A percentile compares a stretch with the other conserved stretches of the same genome.
phyloP scores from a whole-genome alignment of 2,888 invertebrate genomes.

The Acronicta leporina region DNA sequence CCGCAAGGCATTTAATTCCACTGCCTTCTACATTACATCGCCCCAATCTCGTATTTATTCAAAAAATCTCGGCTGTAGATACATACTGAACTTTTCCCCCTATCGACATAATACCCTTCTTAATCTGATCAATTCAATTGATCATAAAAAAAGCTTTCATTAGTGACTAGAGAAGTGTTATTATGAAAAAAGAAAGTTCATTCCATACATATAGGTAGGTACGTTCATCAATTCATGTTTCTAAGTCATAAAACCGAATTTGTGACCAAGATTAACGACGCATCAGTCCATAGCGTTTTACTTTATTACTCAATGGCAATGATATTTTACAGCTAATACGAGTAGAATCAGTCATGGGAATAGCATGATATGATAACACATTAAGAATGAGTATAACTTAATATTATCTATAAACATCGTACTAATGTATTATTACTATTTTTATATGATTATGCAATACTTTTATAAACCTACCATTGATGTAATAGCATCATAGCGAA shows the following conservation, averaged over 20 bases:
- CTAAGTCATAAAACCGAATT: conserved; percentile 20
- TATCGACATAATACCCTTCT: too few relatives aligned
- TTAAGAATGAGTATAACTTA: neutral
- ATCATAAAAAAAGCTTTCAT: too few relatives aligned
- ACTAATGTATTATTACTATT: too few relatives aligned
- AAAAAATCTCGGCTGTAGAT: neutral
- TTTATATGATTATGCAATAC: neutral
- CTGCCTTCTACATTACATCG: neutral
- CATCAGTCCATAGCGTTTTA: conserved; percentile 22
- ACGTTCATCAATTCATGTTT: conserved; percentile 2
- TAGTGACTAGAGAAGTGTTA: too few relatives aligned
- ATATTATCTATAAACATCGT: neutral
- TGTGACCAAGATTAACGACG: conserved; percentile 19
- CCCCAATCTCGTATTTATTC: neutral
- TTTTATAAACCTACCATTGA: neutral
- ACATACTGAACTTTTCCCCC: too few relatives aligned
- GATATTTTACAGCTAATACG: conserved; percentile 14
- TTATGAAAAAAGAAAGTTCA: too few relatives aligned
- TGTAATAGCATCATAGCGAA: too few relatives aligned
- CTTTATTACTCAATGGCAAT: conserved; percentile 22
- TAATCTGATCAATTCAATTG: too few relatives aligned
- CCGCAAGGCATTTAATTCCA: conserved; percentile 4
- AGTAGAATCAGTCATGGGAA: conserved; percentile 9
- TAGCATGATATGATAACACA: conserved; percentile 14
- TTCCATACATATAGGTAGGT: too few relatives aligned